Percentiles rank a stretch among this genome's conserved stretches.
These are phyloP conservation scores for Microtus pennsylvanicus DNA, from an alignment of 2,113 vertebrate genomes.

Conservation along the genomic window DNA sequence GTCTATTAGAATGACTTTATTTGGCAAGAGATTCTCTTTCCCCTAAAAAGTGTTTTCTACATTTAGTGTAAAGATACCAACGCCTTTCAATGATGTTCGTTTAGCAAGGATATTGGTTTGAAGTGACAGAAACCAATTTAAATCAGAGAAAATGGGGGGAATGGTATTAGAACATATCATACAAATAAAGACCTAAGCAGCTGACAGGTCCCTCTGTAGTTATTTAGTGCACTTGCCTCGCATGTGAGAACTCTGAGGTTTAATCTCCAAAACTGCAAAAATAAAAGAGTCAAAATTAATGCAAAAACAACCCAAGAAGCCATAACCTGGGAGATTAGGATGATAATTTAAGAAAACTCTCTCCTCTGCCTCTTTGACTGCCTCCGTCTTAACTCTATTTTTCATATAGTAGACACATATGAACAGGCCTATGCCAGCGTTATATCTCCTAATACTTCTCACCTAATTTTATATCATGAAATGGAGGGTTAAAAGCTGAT, in stretches of 20 bases:
- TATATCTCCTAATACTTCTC: neutral
- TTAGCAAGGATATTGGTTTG: neutral
- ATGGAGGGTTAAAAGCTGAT: neutral
- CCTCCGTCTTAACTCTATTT: neutral
- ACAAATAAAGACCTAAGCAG: neutral
- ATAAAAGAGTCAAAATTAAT: neutral
- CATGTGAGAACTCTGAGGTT: too few relatives aligned
- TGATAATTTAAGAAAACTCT: neutral
- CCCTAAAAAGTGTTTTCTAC: neutral
- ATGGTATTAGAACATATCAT: neutral
- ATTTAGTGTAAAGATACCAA: neutral
- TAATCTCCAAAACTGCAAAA: neutral
- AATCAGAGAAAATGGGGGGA: neutral
- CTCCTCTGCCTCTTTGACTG: neutral
- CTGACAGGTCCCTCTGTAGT: neutral
- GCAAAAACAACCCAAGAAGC: neutral
- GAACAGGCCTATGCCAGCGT: neutral
- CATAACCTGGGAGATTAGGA: neutral
- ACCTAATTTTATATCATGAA: neutral
- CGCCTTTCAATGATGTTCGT: neutral
- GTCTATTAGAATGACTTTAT: neutral
- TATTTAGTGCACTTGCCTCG: neutral
- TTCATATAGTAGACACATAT: neutral
- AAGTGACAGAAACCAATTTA: neutral
- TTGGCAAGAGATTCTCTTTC: slow-evolving; percentile 1